Conservation (phyloP, 2,113 vertebrate genomes). For the Glaucidium brasilianum region DNA sequence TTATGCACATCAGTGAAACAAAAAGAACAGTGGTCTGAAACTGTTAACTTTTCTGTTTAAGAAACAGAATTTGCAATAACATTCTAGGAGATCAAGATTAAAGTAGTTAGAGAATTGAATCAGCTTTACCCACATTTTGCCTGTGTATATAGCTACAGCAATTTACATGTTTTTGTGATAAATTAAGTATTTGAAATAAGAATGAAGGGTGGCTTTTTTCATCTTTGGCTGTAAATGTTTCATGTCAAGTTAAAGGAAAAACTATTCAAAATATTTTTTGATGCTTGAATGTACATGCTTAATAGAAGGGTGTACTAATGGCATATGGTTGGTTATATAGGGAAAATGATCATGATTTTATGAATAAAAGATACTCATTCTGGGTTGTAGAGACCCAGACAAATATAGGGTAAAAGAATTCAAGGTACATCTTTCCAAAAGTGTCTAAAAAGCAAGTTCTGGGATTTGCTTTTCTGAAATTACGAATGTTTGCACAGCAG, state of each 20-base stretch:
- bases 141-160: neutral
- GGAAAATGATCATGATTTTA: neutral
- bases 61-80: neutral
- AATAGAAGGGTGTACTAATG: neutral
- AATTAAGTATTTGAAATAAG: neutral
- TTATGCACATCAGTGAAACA: neutral
- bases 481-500: neutral
- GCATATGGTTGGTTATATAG: neutral
- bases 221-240: neutral
- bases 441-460: neutral
- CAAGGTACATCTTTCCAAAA: neutral
- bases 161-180: neutral
- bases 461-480: neutral
- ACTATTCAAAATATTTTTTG: neutral
- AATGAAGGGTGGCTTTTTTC: neutral
- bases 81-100: neutral
- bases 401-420: neutral
- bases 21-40: neutral
- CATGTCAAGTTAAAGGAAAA: neutral
- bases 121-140: neutral
- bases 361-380: neutral
- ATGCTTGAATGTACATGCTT: neutral
- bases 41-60: neutral
- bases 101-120: neutral
- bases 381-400: neutral